Evolutionary conservation across 2,113 vertebrate genomes (phyloP).

Genomic region (Picathartes gymnocephalus): DNA sequence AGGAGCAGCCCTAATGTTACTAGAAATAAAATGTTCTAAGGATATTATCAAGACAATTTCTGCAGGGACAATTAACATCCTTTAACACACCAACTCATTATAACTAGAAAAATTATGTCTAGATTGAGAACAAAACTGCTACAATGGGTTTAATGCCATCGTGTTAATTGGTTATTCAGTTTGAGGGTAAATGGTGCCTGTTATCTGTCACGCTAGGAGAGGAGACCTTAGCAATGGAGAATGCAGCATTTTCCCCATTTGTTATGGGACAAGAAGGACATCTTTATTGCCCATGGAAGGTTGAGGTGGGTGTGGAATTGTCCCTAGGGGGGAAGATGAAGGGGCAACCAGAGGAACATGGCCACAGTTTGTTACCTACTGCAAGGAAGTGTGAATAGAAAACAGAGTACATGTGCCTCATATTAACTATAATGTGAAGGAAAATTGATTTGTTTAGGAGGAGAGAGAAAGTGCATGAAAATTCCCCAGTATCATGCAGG

Average conservation of each 20-base stretch:
- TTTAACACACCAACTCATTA: background rate
- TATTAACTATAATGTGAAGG: background rate
- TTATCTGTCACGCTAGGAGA: background rate
- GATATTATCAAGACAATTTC: background rate
- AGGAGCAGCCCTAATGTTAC: background rate
- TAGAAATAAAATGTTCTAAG: background rate
- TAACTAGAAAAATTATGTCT: background rate
- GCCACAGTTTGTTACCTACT: background rate
- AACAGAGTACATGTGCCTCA: background rate
- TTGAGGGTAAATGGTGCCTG: background rate
- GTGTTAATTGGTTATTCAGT: background rate
- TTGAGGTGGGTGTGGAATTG: rapidly evolving
- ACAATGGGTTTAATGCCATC: rapidly evolving
- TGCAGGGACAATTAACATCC: background rate
- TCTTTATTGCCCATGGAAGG: background rate
- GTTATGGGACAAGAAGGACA: background rate
- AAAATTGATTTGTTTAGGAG: background rate
- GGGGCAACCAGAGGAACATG: background rate
- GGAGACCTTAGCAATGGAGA: background rate
- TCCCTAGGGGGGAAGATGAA: background rate
- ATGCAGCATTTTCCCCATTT: background rate
- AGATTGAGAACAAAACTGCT: background rate
- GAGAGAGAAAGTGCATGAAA: background rate
- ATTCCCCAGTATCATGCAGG: background rate
- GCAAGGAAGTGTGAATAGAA: background rate